These are phyloP conservation scores for Micropterix aruncella DNA, from an alignment of 2,888 invertebrate species.

Conservation along the genomic window DNA sequence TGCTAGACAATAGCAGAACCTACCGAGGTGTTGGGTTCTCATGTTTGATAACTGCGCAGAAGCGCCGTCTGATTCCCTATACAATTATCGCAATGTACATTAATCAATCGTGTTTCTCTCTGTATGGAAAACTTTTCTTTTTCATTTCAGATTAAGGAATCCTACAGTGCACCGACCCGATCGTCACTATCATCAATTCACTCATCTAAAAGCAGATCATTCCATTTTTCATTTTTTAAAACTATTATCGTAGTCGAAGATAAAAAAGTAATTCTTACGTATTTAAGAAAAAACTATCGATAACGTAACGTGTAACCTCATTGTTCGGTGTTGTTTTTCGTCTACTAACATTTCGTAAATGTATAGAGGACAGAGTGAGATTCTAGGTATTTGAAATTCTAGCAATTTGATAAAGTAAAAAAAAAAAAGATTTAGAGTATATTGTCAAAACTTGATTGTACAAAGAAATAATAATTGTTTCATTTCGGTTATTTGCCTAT, in stretches of 20 bases:
- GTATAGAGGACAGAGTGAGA: background rate
- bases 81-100: too few relatives aligned
- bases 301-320: background rate
- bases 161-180: background rate
- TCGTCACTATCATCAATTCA: background rate
- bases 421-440: too few relatives aligned
- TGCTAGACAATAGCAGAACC: background rate
- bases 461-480: too few relatives aligned
- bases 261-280: background rate
- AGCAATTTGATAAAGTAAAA: background rate
- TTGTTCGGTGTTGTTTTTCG: background rate
- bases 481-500: too few relatives aligned
- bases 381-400: too few relatives aligned
- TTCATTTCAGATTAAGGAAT: background rate
- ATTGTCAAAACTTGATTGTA: too few relatives aligned
- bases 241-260: background rate
- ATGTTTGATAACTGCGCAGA: background rate
- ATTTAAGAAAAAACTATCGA: background rate
- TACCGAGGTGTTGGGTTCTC: background rate
- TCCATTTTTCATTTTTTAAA: constrained; percentile 36
- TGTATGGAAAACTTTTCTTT: background rate
- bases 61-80: background rate
- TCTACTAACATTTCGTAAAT: background rate
- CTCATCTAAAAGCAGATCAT: constrained; percentile 21
- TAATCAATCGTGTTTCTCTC: too few relatives aligned